Evolutionary conservation across 2,797 vertebrate genomes (phyloP).

Genomic region (Borostomias antarcticus): DNA sequence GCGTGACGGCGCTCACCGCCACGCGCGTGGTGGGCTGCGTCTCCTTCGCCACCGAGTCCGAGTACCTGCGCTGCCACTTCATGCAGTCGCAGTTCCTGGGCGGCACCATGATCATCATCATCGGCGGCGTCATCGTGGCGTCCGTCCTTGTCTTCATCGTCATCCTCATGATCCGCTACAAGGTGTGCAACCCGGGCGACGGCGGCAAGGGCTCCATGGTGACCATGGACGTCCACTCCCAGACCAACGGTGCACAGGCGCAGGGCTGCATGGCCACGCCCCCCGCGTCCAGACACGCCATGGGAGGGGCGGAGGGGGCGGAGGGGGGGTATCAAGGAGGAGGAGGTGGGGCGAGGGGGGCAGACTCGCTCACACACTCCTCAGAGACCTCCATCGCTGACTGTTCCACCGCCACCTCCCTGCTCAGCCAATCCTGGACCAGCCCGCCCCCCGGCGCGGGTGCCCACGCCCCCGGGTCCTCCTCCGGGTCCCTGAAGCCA

Average conservation of each 20-base stretch:
- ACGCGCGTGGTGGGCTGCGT: constrained; percentile 95
- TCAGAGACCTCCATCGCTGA: constrained; percentile 85
- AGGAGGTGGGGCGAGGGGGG: constrained; percentile 16
- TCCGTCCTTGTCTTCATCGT: constrained; percentile 98
- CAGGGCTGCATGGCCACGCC: constrained; percentile 86
- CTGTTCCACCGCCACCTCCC: constrained; percentile 84
- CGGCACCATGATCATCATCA: constrained; percentile 99
- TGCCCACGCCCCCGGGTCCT: constrained; percentile 52
- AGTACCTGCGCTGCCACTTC: constrained; percentile 96
- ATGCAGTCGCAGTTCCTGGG: constrained; percentile 99
- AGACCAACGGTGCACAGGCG: constrained; percentile 91
- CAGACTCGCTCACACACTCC: constrained; percentile 72
- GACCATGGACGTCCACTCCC: constrained; percentile 94
- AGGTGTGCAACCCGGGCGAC: constrained; percentile 90
- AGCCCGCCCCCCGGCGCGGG: background rate
- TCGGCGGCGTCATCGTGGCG: constrained; percentile 96
- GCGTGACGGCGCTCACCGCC: constrained; percentile 94
- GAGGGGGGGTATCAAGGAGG: constrained; percentile 60
- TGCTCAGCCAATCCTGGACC: constrained; percentile 83
- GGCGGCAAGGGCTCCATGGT: constrained; percentile 87
- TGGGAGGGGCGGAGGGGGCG: constrained; percentile 68
- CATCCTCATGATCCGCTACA: constrained; percentile 99
- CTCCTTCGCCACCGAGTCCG: constrained; percentile 95
- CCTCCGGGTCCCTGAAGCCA: constrained; percentile 78
- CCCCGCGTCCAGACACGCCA: constrained; percentile 86